phyloP scores from a whole-genome alignment of 2,888 invertebrate species.

The Esperia sulphurella region DNA sequence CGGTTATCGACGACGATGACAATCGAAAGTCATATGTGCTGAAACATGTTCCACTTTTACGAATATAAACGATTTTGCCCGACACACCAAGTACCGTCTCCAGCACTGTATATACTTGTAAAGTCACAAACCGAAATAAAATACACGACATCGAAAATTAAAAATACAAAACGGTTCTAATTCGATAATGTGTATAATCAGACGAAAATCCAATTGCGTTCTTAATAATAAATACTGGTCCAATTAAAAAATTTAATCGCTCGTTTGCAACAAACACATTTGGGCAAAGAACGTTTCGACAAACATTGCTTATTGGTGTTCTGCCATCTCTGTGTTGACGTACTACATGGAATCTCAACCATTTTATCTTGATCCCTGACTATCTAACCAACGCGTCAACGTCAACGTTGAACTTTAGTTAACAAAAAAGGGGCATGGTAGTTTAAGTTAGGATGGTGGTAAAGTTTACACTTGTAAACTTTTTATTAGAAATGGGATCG shows the following conservation, averaged over 20 bases:
- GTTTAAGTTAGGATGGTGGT: slow-evolving; percentile 29
- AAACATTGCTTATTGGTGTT: slow-evolving; percentile 58
- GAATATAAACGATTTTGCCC: too few species aligned
- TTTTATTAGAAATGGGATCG: slow-evolving; percentile 61
- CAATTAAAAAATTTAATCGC: slow-evolving; percentile 19
- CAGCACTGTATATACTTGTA: too few species aligned
- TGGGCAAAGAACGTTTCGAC: slow-evolving; percentile 58
- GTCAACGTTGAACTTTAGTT: slow-evolving; percentile 12
- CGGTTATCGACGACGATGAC: too few species aligned
- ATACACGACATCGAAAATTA: too few species aligned
- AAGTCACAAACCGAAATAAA: too few species aligned
- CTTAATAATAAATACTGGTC: background rate
- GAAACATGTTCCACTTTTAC: too few species aligned
- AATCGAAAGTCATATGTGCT: too few species aligned
- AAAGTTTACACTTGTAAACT: slow-evolving; percentile 51
- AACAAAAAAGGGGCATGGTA: slow-evolving; percentile 19
- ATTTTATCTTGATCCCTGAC: slow-evolving; percentile 28
- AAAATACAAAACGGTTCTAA: too few species aligned
- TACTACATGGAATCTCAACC: slow-evolving; percentile 37
- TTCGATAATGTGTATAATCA: too few species aligned
- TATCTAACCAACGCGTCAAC: slow-evolving; percentile 25
- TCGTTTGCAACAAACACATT: slow-evolving; percentile 37
- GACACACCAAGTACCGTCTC: too few species aligned
- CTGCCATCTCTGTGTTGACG: slow-evolving; percentile 53
- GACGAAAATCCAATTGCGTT: background rate